Evolutionary conservation across 2,888 invertebrate species (phyloP).

Genomic region (Chaetogeoica ovagalla): DNA sequence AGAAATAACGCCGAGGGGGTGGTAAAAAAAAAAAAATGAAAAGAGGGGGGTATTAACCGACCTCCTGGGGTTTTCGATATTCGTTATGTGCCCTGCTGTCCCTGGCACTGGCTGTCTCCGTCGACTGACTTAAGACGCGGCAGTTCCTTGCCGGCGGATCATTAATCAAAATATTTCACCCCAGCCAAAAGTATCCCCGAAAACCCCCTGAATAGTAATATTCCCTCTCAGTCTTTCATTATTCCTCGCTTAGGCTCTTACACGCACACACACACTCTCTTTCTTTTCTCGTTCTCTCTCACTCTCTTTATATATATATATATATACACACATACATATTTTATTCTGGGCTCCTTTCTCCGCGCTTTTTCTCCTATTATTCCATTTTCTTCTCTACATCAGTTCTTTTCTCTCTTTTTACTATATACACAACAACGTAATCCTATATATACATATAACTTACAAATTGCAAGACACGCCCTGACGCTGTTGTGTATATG

Average conservation of each 20-base stretch:
- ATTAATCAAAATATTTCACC: slow-evolving; percentile 53
- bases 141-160: slow-evolving; percentile 49
- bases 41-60: slow-evolving; percentile 51
- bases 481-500: slow-evolving; percentile 20
- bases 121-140: slow-evolving; percentile 53
- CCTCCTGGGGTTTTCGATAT: slow-evolving; percentile 53
- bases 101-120: slow-evolving; percentile 53
- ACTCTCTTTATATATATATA: neutral
- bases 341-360: slow-evolving; percentile 4
- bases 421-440: neutral
- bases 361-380: neutral
- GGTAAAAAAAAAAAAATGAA: slow-evolving; percentile 30
- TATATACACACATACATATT: no score
- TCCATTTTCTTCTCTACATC: neutral
- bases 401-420: slow-evolving; percentile 1
- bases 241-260: slow-evolving; percentile 48
- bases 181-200: slow-evolving; percentile 50
- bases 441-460: neutral
- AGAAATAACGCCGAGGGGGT: neutral
- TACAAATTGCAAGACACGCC: slow-evolving; percentile 20
- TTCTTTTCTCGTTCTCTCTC: neutral
- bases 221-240: slow-evolving; percentile 49
- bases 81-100: slow-evolving; percentile 51
- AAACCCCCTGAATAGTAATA: slow-evolving; percentile 53
- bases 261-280: slow-evolving; percentile 14